Evolutionary conservation across 2,888 invertebrate genomes (phyloP).

Genomic region (Pammene fasciana): DNA sequence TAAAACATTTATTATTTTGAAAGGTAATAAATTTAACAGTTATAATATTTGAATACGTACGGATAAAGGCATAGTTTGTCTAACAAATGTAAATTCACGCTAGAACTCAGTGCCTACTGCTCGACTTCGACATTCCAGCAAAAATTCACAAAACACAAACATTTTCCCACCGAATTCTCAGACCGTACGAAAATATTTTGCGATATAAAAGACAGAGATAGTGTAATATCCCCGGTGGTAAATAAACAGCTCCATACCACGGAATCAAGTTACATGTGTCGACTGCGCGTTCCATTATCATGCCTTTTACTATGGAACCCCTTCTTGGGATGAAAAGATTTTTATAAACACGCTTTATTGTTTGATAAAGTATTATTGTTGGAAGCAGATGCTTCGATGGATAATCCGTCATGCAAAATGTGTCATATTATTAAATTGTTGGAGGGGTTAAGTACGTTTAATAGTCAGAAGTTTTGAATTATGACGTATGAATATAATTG

Average conservation of each 20-base stretch:
- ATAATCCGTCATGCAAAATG: constrained; percentile 41
- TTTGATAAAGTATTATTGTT: constrained; percentile 39
- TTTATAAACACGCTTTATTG: constrained; percentile 39
- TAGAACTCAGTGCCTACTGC: not conserved
- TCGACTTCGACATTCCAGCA: not conserved
- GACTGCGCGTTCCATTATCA: constrained; percentile 48
- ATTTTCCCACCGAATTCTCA: constrained; percentile 40
- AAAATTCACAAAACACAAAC: constrained; percentile 5
- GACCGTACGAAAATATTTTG: constrained; percentile 53
- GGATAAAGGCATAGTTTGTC: not conserved
- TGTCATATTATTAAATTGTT: constrained; percentile 28
- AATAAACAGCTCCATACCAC: constrained; percentile 66
- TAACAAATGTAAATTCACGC: not conserved
- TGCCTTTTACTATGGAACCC: constrained; percentile 36
- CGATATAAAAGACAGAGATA: constrained; percentile 65
- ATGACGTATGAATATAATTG: not conserved
- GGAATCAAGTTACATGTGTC: constrained; percentile 68
- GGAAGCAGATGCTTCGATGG: constrained; percentile 35
- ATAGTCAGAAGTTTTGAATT: not conserved
- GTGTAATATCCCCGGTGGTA: constrained; percentile 59
- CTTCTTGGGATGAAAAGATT: constrained; percentile 36
- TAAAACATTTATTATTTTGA: not conserved
- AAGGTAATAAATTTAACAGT: not conserved
- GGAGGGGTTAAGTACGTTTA: constrained; percentile 14
- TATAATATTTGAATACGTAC: not conserved